A percentile compares a stretch with the other conserved stretches of the same genome.
Conservation (phyloP, 1,140 invertebrate species). For the Lepidurus apus region DNA sequence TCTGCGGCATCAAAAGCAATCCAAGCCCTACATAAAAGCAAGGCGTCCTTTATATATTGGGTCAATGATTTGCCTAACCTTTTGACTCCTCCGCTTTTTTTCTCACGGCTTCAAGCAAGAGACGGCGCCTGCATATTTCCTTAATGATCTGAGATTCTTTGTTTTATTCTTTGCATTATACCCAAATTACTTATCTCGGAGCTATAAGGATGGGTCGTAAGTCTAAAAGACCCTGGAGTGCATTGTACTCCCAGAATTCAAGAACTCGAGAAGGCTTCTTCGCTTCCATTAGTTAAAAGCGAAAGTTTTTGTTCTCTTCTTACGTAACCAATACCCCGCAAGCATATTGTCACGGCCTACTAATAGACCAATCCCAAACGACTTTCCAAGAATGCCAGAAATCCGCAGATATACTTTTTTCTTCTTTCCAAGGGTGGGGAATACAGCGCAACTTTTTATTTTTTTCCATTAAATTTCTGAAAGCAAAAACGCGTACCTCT, state of each 20-base stretch:
- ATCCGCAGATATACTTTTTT: too few relatives aligned
- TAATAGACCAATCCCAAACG: not conserved
- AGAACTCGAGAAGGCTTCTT: not conserved
- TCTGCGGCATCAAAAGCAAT: too few relatives aligned
- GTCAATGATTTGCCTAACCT: not conserved
- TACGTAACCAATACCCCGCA: not conserved
- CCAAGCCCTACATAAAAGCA: too few relatives aligned
- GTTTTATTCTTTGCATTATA: not conserved
- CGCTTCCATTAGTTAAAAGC: not conserved
- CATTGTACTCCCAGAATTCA: not conserved
- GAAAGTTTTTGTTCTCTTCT: not conserved
- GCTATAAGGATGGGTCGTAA: slow-evolving; percentile 6
- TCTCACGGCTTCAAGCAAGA: not conserved
- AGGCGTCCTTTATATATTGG: too few relatives aligned
- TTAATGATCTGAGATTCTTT: not conserved
- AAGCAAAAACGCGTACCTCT: too few relatives aligned
- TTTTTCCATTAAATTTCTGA: too few relatives aligned
- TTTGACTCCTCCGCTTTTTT: not conserved
- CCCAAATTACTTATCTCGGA: slow-evolving; percentile 3
- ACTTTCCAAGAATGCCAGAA: not conserved
- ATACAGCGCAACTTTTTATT: too few relatives aligned
- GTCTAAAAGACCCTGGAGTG: not conserved
- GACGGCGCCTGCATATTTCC: not conserved
- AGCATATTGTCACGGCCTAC: slow-evolving; percentile 15
- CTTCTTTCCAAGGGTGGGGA: too few relatives aligned